Evolutionary conservation across 2,113 vertebrate genomes (phyloP).

Genomic region (Paramisgurnus dabryanus): DNA sequence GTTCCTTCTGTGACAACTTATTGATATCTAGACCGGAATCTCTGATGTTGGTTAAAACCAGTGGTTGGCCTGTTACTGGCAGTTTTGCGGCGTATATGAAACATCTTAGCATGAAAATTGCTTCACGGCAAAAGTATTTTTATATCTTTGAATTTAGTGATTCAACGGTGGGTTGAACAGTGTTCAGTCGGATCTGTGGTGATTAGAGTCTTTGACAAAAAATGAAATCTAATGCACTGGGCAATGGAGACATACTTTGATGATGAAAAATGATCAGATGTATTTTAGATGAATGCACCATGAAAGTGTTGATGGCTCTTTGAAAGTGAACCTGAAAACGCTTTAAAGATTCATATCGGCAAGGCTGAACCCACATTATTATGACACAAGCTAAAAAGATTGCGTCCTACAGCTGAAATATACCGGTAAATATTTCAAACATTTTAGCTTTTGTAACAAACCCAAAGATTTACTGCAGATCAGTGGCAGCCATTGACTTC

Average conservation of each 20-base stretch:
- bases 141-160: not conserved
- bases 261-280: conserved; percentile 15
- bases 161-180: not conserved
- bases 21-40: not conserved
- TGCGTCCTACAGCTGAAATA: conserved; percentile 8
- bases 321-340: conserved; percentile 4
- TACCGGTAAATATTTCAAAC: not conserved
- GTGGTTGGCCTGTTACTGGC: not conserved
- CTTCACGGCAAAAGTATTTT: not conserved
- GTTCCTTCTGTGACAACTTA: too few species aligned
- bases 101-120: not conserved
- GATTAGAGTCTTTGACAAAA: not conserved
- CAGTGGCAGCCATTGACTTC: too few species aligned
- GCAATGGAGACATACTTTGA: not conserved
- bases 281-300: not conserved
- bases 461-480: not conserved
- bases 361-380: not conserved
- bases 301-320: conserved; percentile 19
- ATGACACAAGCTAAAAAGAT: not conserved
- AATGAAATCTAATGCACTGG: not conserved
- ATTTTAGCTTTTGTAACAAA: not conserved
- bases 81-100: not conserved
- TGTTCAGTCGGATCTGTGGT: not conserved
- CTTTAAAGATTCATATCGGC: conserved; percentile 21
- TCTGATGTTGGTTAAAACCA: not conserved